These are phyloP conservation scores for Balearica regulorum DNA, from an alignment of 2,797 vertebrate species.

Conservation along the genomic window DNA sequence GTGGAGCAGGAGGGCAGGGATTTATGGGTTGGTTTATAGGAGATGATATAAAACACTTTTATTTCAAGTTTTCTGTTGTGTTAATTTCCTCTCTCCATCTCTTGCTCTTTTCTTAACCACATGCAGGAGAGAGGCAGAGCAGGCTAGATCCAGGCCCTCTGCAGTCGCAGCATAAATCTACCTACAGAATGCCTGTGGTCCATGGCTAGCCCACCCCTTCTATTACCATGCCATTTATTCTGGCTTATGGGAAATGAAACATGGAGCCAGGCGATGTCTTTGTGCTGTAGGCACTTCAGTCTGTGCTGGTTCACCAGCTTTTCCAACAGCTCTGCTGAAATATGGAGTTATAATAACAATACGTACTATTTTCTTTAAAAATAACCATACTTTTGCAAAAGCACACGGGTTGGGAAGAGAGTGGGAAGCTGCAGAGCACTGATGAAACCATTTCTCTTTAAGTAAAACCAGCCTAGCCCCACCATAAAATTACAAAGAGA, in stretches of 20 bases:
- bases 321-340: not conserved
- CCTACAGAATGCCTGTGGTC: not conserved
- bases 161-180: not conserved
- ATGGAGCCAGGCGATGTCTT: not conserved
- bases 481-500: not conserved
- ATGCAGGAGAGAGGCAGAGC: not conserved
- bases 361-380: not conserved
- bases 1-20: constrained; percentile 30
- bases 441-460: not conserved
- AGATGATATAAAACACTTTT: constrained; percentile 34
- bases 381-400: not conserved
- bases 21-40: not conserved
- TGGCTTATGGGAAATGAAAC: not conserved
- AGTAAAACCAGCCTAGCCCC: not conserved
- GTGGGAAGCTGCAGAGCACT: not conserved
- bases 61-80: constrained; percentile 4
- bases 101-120: not conserved
- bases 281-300: not conserved
- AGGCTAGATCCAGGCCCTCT: not conserved
- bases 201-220: not conserved
- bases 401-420: not conserved
- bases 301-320: not conserved
- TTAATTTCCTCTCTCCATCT: constrained; percentile 20
- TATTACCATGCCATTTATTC: not conserved
- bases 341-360: not conserved